Conservation (phyloP, 2,888 invertebrate species). For the Tortricodes alternella region DNA sequence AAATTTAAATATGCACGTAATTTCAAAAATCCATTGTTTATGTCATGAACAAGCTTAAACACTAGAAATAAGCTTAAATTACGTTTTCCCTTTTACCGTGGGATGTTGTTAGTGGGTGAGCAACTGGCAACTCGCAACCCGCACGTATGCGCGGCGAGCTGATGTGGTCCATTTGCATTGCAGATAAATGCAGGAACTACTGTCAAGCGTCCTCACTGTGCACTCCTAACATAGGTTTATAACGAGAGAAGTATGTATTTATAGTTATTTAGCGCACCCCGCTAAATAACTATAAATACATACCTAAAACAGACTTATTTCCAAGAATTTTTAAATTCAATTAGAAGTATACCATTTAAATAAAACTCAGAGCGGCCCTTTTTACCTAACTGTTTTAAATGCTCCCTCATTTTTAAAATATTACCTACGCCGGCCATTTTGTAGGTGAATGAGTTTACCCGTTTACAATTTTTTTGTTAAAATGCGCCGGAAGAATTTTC, state of each 20-base stretch:
- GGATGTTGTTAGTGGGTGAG: too few relatives aligned
- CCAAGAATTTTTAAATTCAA: slow-evolving; percentile 3
- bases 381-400: slow-evolving; percentile 28
- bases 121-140: too few relatives aligned
- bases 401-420: slow-evolving; percentile 25
- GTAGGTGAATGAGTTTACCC: slow-evolving; percentile 20
- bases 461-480: slow-evolving; percentile 21
- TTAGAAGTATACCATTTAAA: slow-evolving; percentile 20
- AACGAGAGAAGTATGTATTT: background rate
- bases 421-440: slow-evolving; percentile 17
- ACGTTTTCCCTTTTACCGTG: too few relatives aligned
- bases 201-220: background rate
- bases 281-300: too few relatives aligned
- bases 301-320: too few relatives aligned
- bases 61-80: too few relatives aligned
- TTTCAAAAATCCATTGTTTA: too few relatives aligned
- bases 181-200: slow-evolving; percentile 49
- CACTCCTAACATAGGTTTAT: background rate
- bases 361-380: slow-evolving; percentile 20
- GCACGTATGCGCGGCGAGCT: slow-evolving; percentile 44
- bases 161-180: slow-evolving; percentile 65
- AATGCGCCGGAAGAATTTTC: background rate
- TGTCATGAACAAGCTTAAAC: too few relatives aligned
- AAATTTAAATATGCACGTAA: too few relatives aligned
- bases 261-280: background rate